Evolutionary conservation across 2,113 vertebrate genomes (phyloP).

Genomic region (Lepus europaeus): DNA sequence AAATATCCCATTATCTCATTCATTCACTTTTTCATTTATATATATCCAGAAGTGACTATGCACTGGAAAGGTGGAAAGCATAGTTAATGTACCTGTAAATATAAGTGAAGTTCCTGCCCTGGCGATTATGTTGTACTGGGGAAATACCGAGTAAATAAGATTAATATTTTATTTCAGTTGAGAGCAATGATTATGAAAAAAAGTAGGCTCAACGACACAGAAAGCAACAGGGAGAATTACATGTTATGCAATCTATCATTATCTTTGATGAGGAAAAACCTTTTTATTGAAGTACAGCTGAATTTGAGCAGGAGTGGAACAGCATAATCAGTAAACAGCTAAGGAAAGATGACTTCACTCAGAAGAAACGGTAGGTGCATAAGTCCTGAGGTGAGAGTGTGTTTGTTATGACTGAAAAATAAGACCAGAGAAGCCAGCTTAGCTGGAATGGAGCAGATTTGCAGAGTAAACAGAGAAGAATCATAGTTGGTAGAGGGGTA

Average conservation of each 20-base stretch:
- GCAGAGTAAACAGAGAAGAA: not conserved
- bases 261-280: not conserved
- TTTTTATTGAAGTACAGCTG: not conserved
- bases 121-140: not conserved
- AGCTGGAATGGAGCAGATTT: rapidly evolving
- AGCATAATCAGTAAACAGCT: not conserved
- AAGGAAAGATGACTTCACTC: not conserved
- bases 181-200: not conserved
- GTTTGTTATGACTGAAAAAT: not conserved
- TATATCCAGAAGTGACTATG: not conserved
- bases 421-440: not conserved
- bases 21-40: not conserved
- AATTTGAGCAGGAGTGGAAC: not conserved
- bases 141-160: not conserved
- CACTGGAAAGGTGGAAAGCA: not conserved
- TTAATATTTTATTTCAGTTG: not conserved
- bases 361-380: not conserved
- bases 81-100: not conserved
- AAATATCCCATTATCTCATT: not conserved
- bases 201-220: too few relatives aligned
- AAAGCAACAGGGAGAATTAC: not conserved
- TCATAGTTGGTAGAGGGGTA: not conserved
- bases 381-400: not conserved
- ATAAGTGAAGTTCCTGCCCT: not conserved
- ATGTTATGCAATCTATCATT: too few relatives aligned